Conservation (phyloP, 2,888 invertebrate species). For the Chaetogeoica ovagalla region DNA sequence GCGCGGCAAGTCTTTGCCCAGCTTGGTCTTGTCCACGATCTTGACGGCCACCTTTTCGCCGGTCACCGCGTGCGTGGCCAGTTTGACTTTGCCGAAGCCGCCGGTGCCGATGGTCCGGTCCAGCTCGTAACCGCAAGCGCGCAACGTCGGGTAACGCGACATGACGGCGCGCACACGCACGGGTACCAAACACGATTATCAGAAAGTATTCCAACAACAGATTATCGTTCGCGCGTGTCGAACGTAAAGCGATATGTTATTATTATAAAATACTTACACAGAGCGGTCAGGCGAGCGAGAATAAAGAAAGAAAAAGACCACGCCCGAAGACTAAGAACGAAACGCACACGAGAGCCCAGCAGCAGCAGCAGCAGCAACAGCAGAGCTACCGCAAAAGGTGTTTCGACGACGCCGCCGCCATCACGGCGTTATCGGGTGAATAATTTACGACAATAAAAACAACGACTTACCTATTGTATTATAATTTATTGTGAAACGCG, state of each 20-base stretch:
- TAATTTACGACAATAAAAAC: background rate
- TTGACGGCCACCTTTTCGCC: conserved; percentile 82
- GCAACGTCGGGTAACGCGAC: conserved; percentile 43
- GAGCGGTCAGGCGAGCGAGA: conserved; percentile 40
- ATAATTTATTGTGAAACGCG: background rate
- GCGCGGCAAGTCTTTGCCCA: conserved; percentile 74
- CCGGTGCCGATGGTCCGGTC: conserved; percentile 75
- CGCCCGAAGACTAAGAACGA: background rate
- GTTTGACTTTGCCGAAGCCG: conserved; percentile 80
- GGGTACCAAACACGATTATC: background rate
- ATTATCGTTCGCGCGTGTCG: too few relatives aligned
- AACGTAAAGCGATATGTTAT: background rate
- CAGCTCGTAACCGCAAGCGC: conserved; percentile 63
- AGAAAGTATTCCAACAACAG: background rate
- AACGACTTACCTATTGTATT: conserved; percentile 36
- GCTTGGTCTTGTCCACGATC: conserved; percentile 74
- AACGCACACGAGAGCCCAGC: too few relatives aligned
- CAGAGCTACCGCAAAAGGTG: too few relatives aligned
- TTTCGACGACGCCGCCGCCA: too few relatives aligned
- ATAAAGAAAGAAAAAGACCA: background rate
- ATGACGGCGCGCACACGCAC: background rate
- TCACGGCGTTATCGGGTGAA: background rate
- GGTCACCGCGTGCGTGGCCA: conserved; percentile 75
- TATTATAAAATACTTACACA: background rate
- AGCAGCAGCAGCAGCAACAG: too few relatives aligned